Percentiles rank a stretch among this genome's conserved stretches.
These are phyloP conservation scores for Sphaeridia pumilis DNA, from an alignment of 2,888 invertebrate genomes.

Conservation along the genomic window DNA sequence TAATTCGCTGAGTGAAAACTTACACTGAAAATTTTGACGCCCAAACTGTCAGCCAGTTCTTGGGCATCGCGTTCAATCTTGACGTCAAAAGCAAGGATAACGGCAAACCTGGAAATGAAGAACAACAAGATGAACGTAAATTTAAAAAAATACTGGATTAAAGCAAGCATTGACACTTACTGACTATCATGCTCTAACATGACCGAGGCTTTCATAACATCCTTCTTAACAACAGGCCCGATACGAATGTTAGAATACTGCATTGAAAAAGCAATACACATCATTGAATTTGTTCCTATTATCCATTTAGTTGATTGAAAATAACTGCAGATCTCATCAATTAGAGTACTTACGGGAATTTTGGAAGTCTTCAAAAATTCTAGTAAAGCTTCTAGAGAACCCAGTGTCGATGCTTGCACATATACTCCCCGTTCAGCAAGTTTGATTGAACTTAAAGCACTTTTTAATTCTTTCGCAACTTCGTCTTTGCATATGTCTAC, in stretches of 20 bases:
- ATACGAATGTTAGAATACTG: conserved; percentile 97
- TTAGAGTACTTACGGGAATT: conserved; percentile 85
- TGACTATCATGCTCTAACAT: conserved; percentile 98
- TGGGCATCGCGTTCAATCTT: conserved; percentile 97
- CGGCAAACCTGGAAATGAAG: conserved; percentile 59
- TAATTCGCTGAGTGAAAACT: background rate
- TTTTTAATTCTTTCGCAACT: conserved; percentile 72
- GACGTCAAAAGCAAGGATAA: conserved; percentile 98
- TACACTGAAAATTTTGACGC: conserved; percentile 75
- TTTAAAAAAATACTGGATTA: background rate
- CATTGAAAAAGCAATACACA: conserved; percentile 40
- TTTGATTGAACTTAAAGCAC: conserved; percentile 84
- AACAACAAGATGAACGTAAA: background rate
- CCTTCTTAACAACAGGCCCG: conserved; percentile 97
- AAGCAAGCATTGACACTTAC: conserved; percentile 46
- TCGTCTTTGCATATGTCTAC: conserved; percentile 76
- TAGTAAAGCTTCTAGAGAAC: conserved; percentile 90
- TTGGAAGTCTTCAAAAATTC: conserved; percentile 84
- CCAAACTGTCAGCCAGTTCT: conserved; percentile 85
- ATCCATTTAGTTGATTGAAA: background rate
- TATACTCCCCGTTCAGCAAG: conserved; percentile 86
- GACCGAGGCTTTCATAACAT: conserved; percentile 99
- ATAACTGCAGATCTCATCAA: background rate
- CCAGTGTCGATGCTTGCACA: conserved; percentile 99
- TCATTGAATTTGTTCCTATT: no score